A percentile compares a stretch with the other conserved stretches of the same genome.
These are phyloP conservation scores for Drosophila punjabiensis DNA, from an alignment of 1,140 invertebrate species.

Conservation along the genomic window DNA sequence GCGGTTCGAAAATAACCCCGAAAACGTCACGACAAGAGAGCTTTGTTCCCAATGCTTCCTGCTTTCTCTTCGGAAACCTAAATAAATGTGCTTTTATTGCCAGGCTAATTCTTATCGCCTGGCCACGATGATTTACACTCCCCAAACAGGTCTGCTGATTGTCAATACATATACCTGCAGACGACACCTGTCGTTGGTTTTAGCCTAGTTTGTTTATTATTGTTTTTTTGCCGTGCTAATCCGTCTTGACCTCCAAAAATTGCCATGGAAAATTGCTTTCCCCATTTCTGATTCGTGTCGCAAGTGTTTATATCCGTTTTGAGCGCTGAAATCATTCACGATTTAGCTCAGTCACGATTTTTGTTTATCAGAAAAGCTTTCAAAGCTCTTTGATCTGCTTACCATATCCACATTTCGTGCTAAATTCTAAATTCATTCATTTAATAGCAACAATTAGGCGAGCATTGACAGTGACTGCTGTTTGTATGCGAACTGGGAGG, in stretches of 20 bases:
- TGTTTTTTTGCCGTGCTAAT: constrained; percentile 17
- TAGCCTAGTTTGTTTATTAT: constrained; percentile 24
- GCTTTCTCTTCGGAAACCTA: constrained; percentile 36
- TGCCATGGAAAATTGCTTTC: constrained; percentile 43
- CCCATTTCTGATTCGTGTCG: constrained; percentile 29
- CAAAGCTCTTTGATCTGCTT: constrained; percentile 36
- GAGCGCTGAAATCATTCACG: constrained; percentile 34
- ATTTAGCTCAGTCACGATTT: constrained; percentile 64
- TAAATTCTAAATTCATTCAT: constrained; percentile 44
- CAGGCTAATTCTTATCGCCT: constrained; percentile 56
- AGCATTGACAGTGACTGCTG: constrained; percentile 21
- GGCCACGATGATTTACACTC: constrained; percentile 35
- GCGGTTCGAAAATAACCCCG: constrained; percentile 52
- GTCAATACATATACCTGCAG: constrained; percentile 22
- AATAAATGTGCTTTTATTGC: constrained; percentile 42
- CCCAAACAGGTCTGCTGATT: constrained; percentile 29
- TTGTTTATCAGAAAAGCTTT: constrained; percentile 26
- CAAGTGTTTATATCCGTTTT: constrained; percentile 52
- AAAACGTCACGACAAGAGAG: constrained; percentile 54
- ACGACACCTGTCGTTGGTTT: constrained; percentile 22
- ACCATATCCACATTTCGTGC: constrained; percentile 41
- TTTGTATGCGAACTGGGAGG: constrained; percentile 8
- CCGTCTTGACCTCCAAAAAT: constrained; percentile 32
- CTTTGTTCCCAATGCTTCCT: constrained; percentile 35
- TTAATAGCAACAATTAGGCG: constrained; percentile 37